Evolutionary conservation across 2,113 vertebrate genomes (phyloP).

Genomic region (Pelecanoides urinatrix): DNA sequence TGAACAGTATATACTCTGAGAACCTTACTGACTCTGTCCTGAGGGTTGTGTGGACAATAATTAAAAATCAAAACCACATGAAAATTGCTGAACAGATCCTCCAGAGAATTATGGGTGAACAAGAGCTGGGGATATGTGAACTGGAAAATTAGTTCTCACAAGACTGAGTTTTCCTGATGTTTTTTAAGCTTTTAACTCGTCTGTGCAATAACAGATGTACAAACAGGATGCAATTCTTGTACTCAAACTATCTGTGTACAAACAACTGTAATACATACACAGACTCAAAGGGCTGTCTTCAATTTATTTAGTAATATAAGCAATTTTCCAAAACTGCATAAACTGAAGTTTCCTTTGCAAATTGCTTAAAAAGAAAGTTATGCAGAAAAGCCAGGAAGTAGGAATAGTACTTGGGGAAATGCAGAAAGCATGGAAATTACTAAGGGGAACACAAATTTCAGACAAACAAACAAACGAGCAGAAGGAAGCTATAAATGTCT

Average conservation of each 20-base stretch:
- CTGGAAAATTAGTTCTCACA: not conserved
- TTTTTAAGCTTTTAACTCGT: not conserved
- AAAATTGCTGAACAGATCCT: not conserved
- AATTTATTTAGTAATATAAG: slow-evolving; percentile 17
- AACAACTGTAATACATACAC: not conserved
- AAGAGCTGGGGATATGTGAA: not conserved
- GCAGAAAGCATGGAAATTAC: slow-evolving; percentile 17
- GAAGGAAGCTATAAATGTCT: not conserved
- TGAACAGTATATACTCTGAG: not conserved
- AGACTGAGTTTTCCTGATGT: not conserved
- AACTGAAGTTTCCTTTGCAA: slow-evolving; percentile 38
- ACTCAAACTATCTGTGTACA: not conserved
- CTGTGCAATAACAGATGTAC: not conserved
- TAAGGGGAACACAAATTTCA: slow-evolving; percentile 17
- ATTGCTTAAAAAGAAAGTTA: not conserved
- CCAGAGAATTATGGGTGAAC: not conserved
- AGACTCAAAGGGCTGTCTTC: not conserved
- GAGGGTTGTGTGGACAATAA: not conserved
- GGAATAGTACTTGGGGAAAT: not conserved
- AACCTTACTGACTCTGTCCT: not conserved
- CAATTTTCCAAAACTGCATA: slow-evolving; percentile 14
- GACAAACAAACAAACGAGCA: not conserved
- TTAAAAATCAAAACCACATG: not conserved
- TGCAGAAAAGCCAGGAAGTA: slow-evolving; percentile 35
- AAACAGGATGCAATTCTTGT: not conserved